A percentile compares a stretch with the other conserved stretches of the same genome.
Evolutionary conservation across 1,140 invertebrate genomes (phyloP).

Genomic region (Onthophagus taurus): DNA sequence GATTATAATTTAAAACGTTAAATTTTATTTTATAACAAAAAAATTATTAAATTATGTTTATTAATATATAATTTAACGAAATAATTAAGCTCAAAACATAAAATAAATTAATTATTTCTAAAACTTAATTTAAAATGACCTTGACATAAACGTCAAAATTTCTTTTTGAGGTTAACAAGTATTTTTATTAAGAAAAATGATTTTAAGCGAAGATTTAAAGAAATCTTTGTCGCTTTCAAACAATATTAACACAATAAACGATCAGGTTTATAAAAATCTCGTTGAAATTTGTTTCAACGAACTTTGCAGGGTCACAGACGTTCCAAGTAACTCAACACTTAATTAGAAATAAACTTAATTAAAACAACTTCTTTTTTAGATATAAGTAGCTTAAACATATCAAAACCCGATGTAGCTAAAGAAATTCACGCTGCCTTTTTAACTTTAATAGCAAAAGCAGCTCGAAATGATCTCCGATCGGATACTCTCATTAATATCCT

Average conservation of each 20-base stretch:
- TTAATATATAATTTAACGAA: too few species aligned
- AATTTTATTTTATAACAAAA: too few species aligned
- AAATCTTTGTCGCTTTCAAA: slow-evolving; percentile 26
- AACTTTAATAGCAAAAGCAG: slow-evolving; percentile 38
- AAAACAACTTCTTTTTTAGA: slow-evolving; percentile 15
- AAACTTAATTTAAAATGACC: too few species aligned
- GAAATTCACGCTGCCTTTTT: slow-evolving; percentile 36
- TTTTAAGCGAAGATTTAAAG: slow-evolving; percentile 19
- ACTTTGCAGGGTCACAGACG: slow-evolving; percentile 27
- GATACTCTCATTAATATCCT: slow-evolving; percentile 35
- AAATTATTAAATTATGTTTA: too few species aligned
- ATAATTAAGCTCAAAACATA: too few species aligned
- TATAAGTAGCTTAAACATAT: slow-evolving; percentile 26
- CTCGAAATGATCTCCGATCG: slow-evolving; percentile 34
- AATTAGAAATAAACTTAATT: slow-evolving; percentile 10
- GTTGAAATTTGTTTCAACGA: slow-evolving; percentile 32
- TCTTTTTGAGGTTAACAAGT: too few species aligned
- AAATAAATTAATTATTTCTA: too few species aligned
- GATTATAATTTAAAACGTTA: too few species aligned
- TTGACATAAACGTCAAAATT: too few species aligned
- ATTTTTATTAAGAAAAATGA: too few species aligned
- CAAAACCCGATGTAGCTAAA: slow-evolving; percentile 38
- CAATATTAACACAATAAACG: slow-evolving; percentile 32
- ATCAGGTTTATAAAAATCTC: slow-evolving; percentile 34
- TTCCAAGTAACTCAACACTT: slow-evolving; percentile 25